A percentile compares a stretch with the other conserved stretches of the same genome.
These are phyloP conservation scores for Speoplatyrhinus poulsoni DNA, from an alignment of 2,113 vertebrate species.

Conservation along the genomic window DNA sequence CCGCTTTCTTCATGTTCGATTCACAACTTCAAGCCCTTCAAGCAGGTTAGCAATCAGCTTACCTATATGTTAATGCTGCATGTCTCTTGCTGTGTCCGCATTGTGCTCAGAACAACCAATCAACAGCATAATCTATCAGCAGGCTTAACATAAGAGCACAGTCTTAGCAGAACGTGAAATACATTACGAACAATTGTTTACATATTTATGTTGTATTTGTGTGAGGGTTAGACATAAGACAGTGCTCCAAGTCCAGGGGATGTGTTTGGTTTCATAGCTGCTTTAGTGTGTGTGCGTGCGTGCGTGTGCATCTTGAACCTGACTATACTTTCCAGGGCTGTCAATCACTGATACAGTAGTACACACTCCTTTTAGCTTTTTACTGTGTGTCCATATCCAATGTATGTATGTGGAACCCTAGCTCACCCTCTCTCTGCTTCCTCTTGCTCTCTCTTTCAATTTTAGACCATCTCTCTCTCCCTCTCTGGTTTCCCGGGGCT, in stretches of 20 bases:
- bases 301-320: background rate
- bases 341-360: conserved; percentile 29
- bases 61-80: conserved; percentile 16
- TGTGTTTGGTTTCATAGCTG: too few relatives aligned
- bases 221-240: too few relatives aligned
- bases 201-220: too few relatives aligned
- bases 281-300: background rate
- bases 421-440: conserved; percentile 7
- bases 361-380: conserved; percentile 32
- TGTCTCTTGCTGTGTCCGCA: conserved; percentile 15
- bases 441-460: conserved; percentile 18
- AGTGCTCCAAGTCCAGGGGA: too few relatives aligned
- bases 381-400: conserved; percentile 35
- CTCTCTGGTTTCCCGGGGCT: conserved; percentile 53
- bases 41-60: conserved; percentile 42
- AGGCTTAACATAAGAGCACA: conserved; percentile 15
- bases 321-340: conserved; percentile 35
- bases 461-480: background rate
- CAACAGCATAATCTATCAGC: conserved; percentile 17
- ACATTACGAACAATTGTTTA: too few relatives aligned
- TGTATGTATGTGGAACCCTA: conserved; percentile 12
- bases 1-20: conserved; percentile 79
- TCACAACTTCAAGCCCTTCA: conserved; percentile 72
- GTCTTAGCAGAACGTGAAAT: too few relatives aligned
- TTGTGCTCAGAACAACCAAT: conserved; percentile 15